These are phyloP conservation scores for Branchipolynoe longqiensis DNA, from an alignment of 2,888 invertebrate species.

Conservation along the genomic window DNA sequence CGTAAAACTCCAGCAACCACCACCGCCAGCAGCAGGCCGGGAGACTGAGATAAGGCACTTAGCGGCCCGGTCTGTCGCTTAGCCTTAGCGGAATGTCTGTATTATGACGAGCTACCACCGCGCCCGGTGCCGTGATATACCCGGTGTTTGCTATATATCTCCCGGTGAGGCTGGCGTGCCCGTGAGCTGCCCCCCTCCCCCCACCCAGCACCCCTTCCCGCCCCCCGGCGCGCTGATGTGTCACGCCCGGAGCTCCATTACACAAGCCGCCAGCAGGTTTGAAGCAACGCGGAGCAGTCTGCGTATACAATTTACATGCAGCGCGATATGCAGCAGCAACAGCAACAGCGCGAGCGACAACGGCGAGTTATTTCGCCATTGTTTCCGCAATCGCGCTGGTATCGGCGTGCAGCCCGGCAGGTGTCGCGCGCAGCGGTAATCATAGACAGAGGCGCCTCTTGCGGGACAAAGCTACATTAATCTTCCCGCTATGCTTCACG, in stretches of 20 bases:
- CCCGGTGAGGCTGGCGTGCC: too few relatives aligned
- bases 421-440: not conserved
- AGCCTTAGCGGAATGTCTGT: not conserved
- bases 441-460: conserved; percentile 7
- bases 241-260: not conserved
- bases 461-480: conserved; percentile 35
- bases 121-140: too few relatives aligned
- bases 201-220: too few relatives aligned
- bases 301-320: not conserved
- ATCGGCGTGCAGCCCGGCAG: conserved; percentile 1
- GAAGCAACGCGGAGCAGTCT: not conserved
- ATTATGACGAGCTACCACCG: not conserved
- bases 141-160: too few relatives aligned
- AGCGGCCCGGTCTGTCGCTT: not conserved
- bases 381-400: conserved; percentile 6
- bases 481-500: conserved; percentile 11
- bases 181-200: too few relatives aligned
- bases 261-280: too few relatives aligned
- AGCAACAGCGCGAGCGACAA: not conserved
- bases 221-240: too few relatives aligned
- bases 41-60: conserved; percentile 26
- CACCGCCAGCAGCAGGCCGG: too few relatives aligned
- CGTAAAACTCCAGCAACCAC: not conserved
- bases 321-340: conserved; percentile 7
- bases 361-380: not conserved